Conservation (phyloP, 2,888 invertebrate genomes). For the Melieria crassipennis region DNA sequence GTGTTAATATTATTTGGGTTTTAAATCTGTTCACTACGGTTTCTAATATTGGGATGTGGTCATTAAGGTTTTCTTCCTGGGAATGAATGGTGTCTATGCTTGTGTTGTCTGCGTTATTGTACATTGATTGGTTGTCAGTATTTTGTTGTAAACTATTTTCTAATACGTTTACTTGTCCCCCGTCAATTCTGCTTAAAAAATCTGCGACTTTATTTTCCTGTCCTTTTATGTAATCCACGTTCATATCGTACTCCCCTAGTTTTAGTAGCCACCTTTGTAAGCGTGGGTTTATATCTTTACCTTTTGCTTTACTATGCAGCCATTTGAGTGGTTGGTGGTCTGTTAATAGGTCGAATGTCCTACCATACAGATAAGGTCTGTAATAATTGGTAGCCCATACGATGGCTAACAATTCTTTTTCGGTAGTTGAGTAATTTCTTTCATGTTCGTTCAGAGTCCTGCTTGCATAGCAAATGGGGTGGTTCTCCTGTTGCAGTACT, state of each 20-base stretch:
- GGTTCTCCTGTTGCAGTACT: conserved; percentile 39
- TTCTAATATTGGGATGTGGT: conserved; percentile 9
- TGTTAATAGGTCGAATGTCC: conserved; percentile 37
- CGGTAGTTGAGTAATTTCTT: conserved; percentile 41
- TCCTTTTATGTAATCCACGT: conserved; percentile 18
- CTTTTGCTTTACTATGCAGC: conserved; percentile 13
- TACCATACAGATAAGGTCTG: conserved; percentile 35
- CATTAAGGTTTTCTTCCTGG: conserved; percentile 1
- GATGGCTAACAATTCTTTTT: conserved; percentile 40
- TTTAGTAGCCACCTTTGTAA: conserved; percentile 13
- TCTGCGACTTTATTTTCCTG: conserved; percentile 19
- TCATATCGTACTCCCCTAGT: conserved; percentile 2
- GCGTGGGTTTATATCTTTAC: conserved; percentile 10
- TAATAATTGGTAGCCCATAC: conserved; percentile 36
- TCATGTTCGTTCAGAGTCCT: conserved; percentile 41
- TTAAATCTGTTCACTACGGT: conserved; percentile 2
- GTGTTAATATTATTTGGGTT: conserved; percentile 9
- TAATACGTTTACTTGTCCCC: not conserved
- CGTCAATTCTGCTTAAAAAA: conserved; percentile 27
- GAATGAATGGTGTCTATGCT: not conserved
- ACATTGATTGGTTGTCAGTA: too few relatives aligned
- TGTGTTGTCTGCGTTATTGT: too few relatives aligned
- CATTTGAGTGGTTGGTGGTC: conserved; percentile 36
- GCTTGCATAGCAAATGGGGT: conserved; percentile 41
- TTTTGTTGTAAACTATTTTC: too few relatives aligned